These are phyloP conservation scores for Gyps fulvus DNA, from an alignment of 2,113 vertebrate genomes.

Conservation along the genomic window DNA sequence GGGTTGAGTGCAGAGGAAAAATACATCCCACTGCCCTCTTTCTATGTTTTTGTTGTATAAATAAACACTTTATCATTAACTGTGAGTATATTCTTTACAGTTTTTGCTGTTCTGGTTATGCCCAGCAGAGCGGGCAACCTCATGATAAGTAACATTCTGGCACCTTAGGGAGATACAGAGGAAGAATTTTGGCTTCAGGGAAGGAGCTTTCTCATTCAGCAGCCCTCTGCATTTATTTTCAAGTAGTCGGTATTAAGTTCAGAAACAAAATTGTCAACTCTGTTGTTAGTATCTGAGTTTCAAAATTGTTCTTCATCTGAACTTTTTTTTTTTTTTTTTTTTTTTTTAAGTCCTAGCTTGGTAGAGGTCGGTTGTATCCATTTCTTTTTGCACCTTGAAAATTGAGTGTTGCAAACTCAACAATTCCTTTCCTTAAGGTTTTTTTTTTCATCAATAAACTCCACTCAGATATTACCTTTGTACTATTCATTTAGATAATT, in stretches of 20 bases:
- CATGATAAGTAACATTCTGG: not conserved
- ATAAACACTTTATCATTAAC: not conserved
- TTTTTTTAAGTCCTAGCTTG: not conserved
- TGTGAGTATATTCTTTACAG: not conserved
- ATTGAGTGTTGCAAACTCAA: not conserved
- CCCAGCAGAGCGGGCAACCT: not conserved
- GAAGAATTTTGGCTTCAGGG: not conserved
- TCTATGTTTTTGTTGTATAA: not conserved
- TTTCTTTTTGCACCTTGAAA: not conserved
- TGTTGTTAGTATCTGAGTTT: not conserved
- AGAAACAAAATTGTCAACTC: not conserved
- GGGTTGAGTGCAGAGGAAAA: not conserved
- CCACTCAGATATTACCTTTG: not conserved
- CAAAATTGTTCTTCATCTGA: not conserved
- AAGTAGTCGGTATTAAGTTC: not conserved
- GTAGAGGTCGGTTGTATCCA: not conserved
- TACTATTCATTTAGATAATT: not conserved
- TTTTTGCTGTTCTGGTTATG: not conserved
- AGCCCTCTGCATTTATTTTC: not conserved
- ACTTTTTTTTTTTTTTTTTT: not conserved
- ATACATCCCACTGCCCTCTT: not conserved
- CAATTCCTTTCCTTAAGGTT: not conserved
- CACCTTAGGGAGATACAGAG: not conserved
- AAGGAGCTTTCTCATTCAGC: not conserved
- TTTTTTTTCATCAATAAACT: not conserved